Evolutionary conservation across 2,113 vertebrate genomes (phyloP).

Genomic region (Ctenomys sociabilis): DNA sequence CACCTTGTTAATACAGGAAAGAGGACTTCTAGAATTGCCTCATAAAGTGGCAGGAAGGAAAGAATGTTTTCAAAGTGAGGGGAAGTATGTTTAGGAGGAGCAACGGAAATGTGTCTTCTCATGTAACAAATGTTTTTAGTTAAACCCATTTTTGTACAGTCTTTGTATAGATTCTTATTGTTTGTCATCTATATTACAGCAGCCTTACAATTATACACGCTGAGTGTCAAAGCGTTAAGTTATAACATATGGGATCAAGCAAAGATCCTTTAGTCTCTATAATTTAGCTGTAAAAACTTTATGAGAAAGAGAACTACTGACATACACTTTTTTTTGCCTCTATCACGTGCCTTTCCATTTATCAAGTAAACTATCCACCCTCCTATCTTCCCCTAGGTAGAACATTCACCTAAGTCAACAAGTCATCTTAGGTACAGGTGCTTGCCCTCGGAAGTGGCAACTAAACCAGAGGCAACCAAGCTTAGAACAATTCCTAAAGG

Average conservation of each 20-base stretch:
- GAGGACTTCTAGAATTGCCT: background rate
- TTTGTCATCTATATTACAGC: background rate
- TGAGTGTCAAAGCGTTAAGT: background rate
- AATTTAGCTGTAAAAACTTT: background rate
- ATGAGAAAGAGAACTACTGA: background rate
- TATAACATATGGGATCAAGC: background rate
- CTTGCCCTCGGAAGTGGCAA: background rate
- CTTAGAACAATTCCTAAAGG: background rate
- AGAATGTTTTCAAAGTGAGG: background rate
- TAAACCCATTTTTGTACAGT: background rate
- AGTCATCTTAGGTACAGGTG: background rate
- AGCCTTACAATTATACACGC: background rate
- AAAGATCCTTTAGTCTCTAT: background rate
- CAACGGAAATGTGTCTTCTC: background rate
- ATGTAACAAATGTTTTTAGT: background rate
- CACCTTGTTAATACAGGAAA: background rate
- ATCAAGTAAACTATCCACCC: background rate
- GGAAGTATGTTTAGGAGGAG: background rate
- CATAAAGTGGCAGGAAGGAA: background rate
- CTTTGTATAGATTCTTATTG: background rate
- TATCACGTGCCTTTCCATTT: no score
- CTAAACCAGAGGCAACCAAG: background rate
- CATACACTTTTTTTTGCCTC: background rate
- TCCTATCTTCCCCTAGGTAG: background rate
- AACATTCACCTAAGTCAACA: background rate